These are phyloP conservation scores for Alviniconcha marisindica DNA, from an alignment of 1,140 invertebrate genomes.

Conservation along the genomic window DNA sequence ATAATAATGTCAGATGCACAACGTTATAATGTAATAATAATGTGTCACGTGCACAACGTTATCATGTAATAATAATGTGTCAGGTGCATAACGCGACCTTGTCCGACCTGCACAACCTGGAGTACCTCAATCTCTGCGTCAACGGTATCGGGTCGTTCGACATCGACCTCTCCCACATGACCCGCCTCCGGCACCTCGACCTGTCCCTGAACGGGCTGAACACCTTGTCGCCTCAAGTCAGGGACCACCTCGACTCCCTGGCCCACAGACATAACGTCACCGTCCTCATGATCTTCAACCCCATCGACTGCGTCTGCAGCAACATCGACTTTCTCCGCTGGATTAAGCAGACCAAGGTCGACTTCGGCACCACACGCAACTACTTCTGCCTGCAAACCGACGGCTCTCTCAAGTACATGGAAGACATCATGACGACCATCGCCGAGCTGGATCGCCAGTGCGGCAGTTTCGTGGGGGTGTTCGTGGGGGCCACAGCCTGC, in stretches of 20 bases:
- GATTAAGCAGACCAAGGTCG: conserved; percentile 32
- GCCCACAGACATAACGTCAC: conserved; percentile 5
- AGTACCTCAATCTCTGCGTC: conserved; percentile 37
- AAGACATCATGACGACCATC: conserved; percentile 31
- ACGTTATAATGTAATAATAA: too few species aligned
- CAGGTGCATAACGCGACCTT: too few species aligned
- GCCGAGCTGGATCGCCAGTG: conserved; percentile 43
- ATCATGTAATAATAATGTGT: too few species aligned
- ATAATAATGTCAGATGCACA: too few species aligned
- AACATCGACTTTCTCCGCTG: conserved; percentile 51
- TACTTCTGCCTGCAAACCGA: conserved; percentile 42
- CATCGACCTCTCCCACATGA: conserved; percentile 36
- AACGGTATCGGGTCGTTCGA: conserved; percentile 40
- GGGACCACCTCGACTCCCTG: conserved; percentile 24
- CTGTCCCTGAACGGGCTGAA: conserved; percentile 40
- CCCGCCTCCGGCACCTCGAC: conserved; percentile 34
- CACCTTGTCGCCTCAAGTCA: background rate
- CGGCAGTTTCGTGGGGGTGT: conserved; percentile 20
- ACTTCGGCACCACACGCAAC: conserved; percentile 13
- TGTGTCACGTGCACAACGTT: too few species aligned
- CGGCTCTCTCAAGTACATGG: conserved; percentile 2
- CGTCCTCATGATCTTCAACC: conserved; percentile 44
- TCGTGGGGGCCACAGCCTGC: conserved; percentile 13
- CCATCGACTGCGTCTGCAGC: conserved; percentile 48
- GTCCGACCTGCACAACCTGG: background rate